Conservation (phyloP, 2,888 invertebrate genomes). For the Pristionchus japonicus region DNA sequence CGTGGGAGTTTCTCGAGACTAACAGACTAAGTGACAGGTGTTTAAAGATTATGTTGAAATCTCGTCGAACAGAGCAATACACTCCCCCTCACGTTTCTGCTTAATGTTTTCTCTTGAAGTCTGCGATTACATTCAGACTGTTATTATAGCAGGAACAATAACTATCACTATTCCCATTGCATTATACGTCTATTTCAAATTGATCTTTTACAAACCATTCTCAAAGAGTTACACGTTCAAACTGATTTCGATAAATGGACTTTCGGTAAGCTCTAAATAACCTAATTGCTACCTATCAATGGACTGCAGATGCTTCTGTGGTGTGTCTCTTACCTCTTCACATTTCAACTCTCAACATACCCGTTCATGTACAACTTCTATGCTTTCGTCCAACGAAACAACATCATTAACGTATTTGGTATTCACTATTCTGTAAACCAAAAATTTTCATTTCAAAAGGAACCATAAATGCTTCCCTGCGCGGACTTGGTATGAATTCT, state of each 20-base stretch:
- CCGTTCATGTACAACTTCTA: neutral
- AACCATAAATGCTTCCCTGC: too few species aligned
- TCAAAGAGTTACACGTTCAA: neutral
- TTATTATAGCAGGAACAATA: too few species aligned
- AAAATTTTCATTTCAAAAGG: too few species aligned
- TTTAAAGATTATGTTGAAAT: neutral
- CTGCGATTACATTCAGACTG: too few species aligned
- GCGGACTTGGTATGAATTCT: neutral
- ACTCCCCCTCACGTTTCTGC: neutral
- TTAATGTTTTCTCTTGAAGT: too few species aligned
- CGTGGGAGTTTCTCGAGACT: neutral
- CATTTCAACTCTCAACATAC: neutral
- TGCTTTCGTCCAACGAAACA: neutral
- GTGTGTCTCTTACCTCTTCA: neutral
- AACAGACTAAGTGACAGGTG: neutral
- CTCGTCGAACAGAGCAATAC: neutral
- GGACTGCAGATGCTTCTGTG: neutral
- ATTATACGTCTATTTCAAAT: neutral
- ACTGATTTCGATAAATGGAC: neutral
- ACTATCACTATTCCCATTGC: neutral
- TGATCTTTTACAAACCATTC: neutral
- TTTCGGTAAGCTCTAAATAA: neutral
- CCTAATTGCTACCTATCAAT: neutral
- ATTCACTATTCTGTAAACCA: too few species aligned
- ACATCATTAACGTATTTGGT: too few species aligned